These are phyloP conservation scores for Solea solea DNA, from an alignment of 2,113 vertebrate species.

Conservation along the genomic window DNA sequence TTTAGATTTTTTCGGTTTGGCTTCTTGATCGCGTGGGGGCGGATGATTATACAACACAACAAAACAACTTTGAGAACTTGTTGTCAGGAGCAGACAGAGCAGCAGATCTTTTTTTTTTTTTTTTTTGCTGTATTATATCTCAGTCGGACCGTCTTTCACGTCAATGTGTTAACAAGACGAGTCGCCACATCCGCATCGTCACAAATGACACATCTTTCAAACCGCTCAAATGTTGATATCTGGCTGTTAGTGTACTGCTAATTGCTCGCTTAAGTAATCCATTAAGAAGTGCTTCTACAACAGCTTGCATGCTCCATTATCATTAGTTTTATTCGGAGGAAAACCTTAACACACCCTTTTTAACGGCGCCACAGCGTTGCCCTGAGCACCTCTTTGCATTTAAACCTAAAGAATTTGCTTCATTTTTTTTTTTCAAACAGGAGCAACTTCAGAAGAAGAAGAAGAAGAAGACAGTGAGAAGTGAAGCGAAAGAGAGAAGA, in stretches of 20 bases:
- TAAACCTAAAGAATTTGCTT: conserved; percentile 84
- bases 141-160: conserved; percentile 15
- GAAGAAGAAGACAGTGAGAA: conserved; percentile 67
- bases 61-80: conserved; percentile 17
- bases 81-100: background rate
- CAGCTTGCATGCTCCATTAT: conserved; percentile 71
- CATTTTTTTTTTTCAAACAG: conserved; percentile 26
- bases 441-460: conserved; percentile 72
- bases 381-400: conserved; percentile 67
- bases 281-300: conserved; percentile 73
- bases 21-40: background rate
- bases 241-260: conserved; percentile 65
- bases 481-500: conserved; percentile 67
- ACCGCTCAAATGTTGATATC: conserved; percentile 65
- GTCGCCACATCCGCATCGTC: conserved; percentile 46
- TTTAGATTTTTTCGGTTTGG: conserved; percentile 21
- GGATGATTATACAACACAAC: background rate
- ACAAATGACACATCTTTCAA: conserved; percentile 60
- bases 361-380: conserved; percentile 51
- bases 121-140: conserved; percentile 15
- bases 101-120: background rate
- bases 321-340: conserved; percentile 70
- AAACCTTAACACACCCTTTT: conserved; percentile 70
- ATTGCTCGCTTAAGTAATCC: conserved; percentile 75
- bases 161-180: conserved; percentile 57